phyloP scores from a whole-genome alignment of 2,888 invertebrate genomes.

The Noctuana brunneofusca region DNA sequence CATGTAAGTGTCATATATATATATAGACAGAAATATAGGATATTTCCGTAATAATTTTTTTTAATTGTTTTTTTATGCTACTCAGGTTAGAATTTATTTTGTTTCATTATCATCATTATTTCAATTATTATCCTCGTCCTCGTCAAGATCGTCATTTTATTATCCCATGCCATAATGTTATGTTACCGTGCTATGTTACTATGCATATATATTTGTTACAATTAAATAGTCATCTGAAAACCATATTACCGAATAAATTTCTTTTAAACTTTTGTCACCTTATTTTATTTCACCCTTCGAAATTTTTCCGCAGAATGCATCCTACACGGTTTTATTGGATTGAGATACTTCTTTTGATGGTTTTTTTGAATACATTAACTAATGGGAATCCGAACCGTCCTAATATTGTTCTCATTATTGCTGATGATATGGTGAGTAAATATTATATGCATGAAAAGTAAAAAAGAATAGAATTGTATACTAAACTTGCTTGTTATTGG shows the following conservation, averaged over 20 bases:
- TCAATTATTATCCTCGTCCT: too few species aligned
- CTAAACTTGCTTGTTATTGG: too few species aligned
- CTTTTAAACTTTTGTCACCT: neutral
- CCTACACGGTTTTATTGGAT: neutral
- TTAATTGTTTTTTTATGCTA: too few species aligned
- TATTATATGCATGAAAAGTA: neutral
- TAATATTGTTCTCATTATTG: conserved; percentile 89
- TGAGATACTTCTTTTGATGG: neutral
- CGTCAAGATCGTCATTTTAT: too few species aligned
- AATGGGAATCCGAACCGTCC: conserved; percentile 61
- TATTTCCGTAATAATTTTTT: too few species aligned
- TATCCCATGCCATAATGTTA: too few species aligned
- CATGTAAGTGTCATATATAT: neutral
- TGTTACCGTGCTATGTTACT: neutral
- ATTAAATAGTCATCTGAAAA: too few species aligned
- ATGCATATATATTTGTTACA: neutral
- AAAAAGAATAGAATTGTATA: neutral
- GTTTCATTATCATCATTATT: too few species aligned
- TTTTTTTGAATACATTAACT: conserved; percentile 6
- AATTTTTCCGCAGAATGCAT: conserved; percentile 2
- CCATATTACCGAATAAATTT: too few species aligned
- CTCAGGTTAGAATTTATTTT: too few species aligned
- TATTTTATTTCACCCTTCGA: neutral
- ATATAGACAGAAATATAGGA: too few species aligned
- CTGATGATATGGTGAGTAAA: conserved; percentile 90